These are phyloP conservation scores for Calameuta pallipes DNA, from an alignment of 2,888 invertebrate genomes.

Conservation along the genomic window DNA sequence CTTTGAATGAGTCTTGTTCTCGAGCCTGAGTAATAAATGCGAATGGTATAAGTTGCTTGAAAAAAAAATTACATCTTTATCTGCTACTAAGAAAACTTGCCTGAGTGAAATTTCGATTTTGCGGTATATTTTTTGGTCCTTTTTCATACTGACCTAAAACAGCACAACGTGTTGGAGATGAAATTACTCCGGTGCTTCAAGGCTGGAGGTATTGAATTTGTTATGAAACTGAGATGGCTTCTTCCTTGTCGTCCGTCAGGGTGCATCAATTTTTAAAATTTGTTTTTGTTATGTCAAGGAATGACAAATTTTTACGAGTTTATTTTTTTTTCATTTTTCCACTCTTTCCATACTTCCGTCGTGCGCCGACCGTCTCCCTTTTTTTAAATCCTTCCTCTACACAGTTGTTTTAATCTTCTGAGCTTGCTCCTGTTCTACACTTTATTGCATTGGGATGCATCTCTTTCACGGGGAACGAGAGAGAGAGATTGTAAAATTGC, in stretches of 20 bases:
- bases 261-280: neutral
- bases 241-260: neutral
- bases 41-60: neutral
- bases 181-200: neutral
- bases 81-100: neutral
- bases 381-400: neutral
- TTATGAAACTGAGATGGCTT: neutral
- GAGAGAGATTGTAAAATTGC: neutral
- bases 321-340: conserved; percentile 2
- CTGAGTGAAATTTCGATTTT: neutral
- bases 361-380: neutral
- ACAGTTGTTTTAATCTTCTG: neutral
- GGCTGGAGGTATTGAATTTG: neutral
- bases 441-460: conserved; percentile 16
- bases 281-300: neutral
- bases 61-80: neutral
- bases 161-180: neutral
- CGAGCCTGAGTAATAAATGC: neutral
- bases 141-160: neutral
- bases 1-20: neutral
- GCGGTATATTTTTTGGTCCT: neutral
- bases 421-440: neutral
- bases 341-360: conserved; percentile 7
- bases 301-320: conserved; percentile 4
- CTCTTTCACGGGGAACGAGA: conserved; percentile 12